Base-by-base conservation (phyloP, 1,140 invertebrate species). In the Conus ventricosus region DNA sequence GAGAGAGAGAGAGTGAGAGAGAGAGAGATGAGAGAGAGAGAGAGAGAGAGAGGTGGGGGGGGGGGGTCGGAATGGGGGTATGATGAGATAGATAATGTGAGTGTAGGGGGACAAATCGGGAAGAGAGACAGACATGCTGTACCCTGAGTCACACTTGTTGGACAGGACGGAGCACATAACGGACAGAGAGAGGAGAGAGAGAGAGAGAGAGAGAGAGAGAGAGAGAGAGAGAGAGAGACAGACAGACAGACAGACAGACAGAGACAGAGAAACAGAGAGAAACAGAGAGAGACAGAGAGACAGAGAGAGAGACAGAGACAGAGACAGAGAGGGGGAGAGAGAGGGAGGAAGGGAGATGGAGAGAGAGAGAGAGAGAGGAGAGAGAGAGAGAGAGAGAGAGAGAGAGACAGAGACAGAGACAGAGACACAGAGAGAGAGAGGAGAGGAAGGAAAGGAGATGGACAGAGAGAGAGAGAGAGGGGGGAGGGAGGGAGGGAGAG, bases 191-290 rank as follows among this genome's bases (percentile, higher is more conserved):
- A 39, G 39, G 39, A 39, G 39, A 39, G 39, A 39, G 39, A 39
- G 39, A 39, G 39, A 39, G 39, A 39, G 39, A 39, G 39, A 39
- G 39, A 39, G 39, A 39, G 39, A 39, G 39, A 39, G 39, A 39
- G 0, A 39, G 39, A 39, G 39, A 39, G 39, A 39, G 39, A 39
- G 39, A 39, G 39, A 39, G 39, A 39, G 39, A 39, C 0, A 39
- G 39, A 84, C 0, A 84, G 83, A 84, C 57, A 67, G 53, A 57
- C 57, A 84, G 83, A 67, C 6, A 27, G 53, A 55, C 57, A 84
- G 83, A 84, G 83, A 84, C 53, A 57, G 76, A 80, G 76, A 81
- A 17, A 81, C 53, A 81, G 80, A 81, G 80, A 81, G 80, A 81
- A 13, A 81, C 4, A 81, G 39, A 81, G 39, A 81, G 39, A 81